Conservation (phyloP, 1,140 invertebrate species). For the Marisa cornuarietis region DNA sequence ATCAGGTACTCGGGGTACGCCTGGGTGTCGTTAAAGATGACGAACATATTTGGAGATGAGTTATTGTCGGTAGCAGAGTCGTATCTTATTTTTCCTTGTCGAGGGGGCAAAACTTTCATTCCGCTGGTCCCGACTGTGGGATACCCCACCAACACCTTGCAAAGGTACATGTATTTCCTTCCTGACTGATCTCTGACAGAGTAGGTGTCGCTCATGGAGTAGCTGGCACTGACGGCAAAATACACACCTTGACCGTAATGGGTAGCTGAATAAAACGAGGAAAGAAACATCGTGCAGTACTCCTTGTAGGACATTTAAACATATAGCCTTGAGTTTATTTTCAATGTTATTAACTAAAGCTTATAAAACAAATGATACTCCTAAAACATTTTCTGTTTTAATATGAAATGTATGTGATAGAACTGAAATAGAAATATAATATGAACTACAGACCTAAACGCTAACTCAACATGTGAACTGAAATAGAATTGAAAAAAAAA, state of each 20-base stretch:
- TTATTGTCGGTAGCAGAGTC: constrained; percentile 27
- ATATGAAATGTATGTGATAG: too few relatives aligned
- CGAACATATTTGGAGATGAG: constrained; percentile 25
- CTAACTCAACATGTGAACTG: too few relatives aligned
- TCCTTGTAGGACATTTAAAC: too few relatives aligned
- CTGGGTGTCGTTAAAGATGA: constrained; percentile 45
- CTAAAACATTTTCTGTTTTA: too few relatives aligned
- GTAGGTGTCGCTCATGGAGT: constrained; percentile 23
- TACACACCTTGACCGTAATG: constrained; percentile 47
- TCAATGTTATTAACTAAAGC: too few relatives aligned
- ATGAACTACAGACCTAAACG: too few relatives aligned
- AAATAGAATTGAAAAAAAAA: too few relatives aligned
- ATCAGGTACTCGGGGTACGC: constrained; percentile 47
- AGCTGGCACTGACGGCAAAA: constrained; percentile 35
- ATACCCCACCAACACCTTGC: constrained; percentile 15
- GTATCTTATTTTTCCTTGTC: constrained; percentile 21
- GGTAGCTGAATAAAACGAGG: constrained; percentile 21
- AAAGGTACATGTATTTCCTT: background rate
- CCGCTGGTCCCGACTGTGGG: background rate
- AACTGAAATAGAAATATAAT: too few relatives aligned
- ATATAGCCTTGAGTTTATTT: too few relatives aligned
- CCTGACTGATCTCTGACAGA: constrained; percentile 1
- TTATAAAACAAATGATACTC: too few relatives aligned
- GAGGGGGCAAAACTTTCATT: background rate
- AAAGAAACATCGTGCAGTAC: background rate